A percentile compares a stretch with the other conserved stretches of the same genome.
phyloP scores from a whole-genome alignment of 2,888 invertebrate genomes.

The Rotaria sp. region DNA sequence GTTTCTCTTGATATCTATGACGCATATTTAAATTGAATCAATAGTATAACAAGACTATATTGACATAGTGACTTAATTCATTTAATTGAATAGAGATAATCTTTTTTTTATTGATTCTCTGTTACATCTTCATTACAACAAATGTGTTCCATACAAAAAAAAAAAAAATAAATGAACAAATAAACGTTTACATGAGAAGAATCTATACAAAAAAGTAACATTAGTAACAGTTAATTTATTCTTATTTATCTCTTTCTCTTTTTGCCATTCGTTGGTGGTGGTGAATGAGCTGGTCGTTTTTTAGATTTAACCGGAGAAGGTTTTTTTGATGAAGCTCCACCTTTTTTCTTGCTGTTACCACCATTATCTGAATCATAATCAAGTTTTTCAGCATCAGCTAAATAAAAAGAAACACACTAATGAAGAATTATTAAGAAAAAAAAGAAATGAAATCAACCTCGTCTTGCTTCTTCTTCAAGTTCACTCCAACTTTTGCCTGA shows the following conservation, averaged over 20 bases:
- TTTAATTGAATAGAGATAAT: background rate
- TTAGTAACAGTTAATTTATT: background rate
- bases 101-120: conserved; percentile 1
- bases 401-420: background rate
- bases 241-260: background rate
- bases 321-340: background rate
- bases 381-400: background rate
- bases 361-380: background rate
- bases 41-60: too few species aligned
- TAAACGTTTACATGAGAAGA: background rate
- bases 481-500: background rate
- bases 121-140: background rate
- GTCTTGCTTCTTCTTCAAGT: conserved; percentile 5
- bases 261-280: background rate
- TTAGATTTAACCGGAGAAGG: background rate
- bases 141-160: background rate
- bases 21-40: too few species aligned
- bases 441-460: background rate
- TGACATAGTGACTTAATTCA: too few species aligned
- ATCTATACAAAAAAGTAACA: background rate
- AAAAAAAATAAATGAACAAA: background rate
- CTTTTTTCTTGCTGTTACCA: background rate
- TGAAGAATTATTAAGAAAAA: background rate
- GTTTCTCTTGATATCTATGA: background rate
- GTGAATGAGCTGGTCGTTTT: background rate